A percentile compares a stretch with the other conserved stretches of the same genome.
Evolutionary conservation across 2,888 invertebrate species (phyloP).

Genomic region (Conops quadrifasciatus): DNA sequence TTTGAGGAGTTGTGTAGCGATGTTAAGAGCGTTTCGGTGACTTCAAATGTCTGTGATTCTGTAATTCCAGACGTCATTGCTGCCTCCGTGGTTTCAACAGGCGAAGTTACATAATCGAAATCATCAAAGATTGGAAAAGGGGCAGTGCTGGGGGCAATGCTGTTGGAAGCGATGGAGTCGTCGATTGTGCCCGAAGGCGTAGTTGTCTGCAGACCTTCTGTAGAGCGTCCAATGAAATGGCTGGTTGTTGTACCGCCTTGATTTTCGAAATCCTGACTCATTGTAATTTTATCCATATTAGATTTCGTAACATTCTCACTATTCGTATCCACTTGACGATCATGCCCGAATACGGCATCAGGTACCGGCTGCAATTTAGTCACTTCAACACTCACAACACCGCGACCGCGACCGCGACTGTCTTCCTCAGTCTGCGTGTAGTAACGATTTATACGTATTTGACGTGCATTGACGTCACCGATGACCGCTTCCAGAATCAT

Average conservation of each 20-base stretch:
- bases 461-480: constrained; percentile 43
- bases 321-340: constrained; percentile 48
- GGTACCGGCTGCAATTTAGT: constrained; percentile 47
- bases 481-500: constrained; percentile 30
- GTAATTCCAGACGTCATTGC: background rate
- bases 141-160: constrained; percentile 55
- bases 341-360: constrained; percentile 55
- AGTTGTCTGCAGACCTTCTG: too few relatives aligned
- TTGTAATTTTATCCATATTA: background rate
- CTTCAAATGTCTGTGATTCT: background rate
- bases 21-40: background rate
- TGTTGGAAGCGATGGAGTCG: constrained; percentile 49
- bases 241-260: too few relatives aligned
- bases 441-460: constrained; percentile 56
- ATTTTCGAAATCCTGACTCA: too few relatives aligned
- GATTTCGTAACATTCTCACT: background rate
- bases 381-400: constrained; percentile 42
- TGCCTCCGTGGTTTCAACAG: background rate
- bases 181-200: too few relatives aligned
- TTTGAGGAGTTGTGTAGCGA: background rate
- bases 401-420: constrained; percentile 22
- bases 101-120: constrained; percentile 39
- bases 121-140: constrained; percentile 49
- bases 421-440: constrained; percentile 51
- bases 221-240: too few relatives aligned